Conservation (phyloP, 2,797 vertebrate species). For the Peromyscus melanophrys region DNA sequence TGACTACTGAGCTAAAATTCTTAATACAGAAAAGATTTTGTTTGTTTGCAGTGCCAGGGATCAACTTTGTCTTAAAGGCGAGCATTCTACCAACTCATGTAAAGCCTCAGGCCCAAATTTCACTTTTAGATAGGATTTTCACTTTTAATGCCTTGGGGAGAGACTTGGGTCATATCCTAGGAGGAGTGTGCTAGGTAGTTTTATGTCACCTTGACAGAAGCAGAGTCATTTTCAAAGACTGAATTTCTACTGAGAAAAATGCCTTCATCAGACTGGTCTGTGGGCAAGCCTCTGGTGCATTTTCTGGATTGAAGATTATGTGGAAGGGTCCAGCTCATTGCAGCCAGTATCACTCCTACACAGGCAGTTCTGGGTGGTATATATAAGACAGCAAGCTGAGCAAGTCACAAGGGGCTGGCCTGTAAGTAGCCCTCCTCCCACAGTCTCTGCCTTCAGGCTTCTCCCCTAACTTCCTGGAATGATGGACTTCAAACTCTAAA, state of each 20-base stretch:
- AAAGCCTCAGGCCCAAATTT: not conserved
- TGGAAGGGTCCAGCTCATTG: not conserved
- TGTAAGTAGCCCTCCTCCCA: not conserved
- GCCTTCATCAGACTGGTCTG: not conserved
- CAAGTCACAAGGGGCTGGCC: not conserved
- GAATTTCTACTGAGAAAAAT: not conserved
- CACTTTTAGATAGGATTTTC: conserved; percentile 49
- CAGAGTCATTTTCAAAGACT: not conserved
- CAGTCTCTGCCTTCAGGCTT: not conserved
- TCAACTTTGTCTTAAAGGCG: not conserved
- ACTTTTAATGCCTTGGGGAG: conserved; percentile 15
- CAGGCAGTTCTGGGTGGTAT: not conserved
- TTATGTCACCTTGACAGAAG: not conserved
- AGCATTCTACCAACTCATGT: not conserved
- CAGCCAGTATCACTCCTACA: not conserved
- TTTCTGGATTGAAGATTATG: not conserved
- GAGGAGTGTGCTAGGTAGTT: not conserved
- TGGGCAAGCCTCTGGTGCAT: not conserved
- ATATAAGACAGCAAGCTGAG: not conserved
- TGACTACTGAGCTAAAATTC: conserved; percentile 46
- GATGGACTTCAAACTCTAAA: not conserved
- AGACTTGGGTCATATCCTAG: not conserved
- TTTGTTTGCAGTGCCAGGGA: not conserved
- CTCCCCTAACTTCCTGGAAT: not conserved
- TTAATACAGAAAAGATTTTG: conserved; percentile 52